Conservation (phyloP, 1,140 invertebrate genomes). For the Pogonomyrmex barbatus region DNA sequence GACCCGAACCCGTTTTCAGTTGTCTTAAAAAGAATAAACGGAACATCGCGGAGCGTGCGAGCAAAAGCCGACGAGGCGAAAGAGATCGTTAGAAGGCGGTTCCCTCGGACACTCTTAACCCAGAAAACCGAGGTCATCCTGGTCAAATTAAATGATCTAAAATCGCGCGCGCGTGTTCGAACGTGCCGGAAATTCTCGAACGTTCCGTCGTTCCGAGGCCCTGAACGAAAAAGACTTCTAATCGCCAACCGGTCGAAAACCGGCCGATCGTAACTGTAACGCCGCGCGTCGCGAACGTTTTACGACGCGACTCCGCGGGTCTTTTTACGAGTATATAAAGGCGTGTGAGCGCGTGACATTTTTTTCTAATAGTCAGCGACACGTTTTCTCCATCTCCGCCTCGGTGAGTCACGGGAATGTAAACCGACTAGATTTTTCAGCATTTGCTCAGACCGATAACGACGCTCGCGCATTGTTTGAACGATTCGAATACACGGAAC, state of each 20-base stretch:
- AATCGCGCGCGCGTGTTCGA: conserved; percentile 16
- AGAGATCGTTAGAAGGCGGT: conserved; percentile 30
- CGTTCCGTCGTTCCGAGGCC: background rate
- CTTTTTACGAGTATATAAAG: conserved; percentile 47
- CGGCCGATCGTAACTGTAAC: conserved; percentile 44
- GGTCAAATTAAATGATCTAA: conserved; percentile 47
- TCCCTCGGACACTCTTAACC: conserved; percentile 54
- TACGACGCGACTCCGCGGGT: conserved; percentile 9
- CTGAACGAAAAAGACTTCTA: background rate
- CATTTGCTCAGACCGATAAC: conserved; percentile 71
- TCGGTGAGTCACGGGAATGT: conserved; percentile 67
- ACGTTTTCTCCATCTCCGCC: conserved; percentile 64
- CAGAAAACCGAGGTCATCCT: conserved; percentile 52
- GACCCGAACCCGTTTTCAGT: conserved; percentile 46
- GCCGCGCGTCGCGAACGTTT: conserved; percentile 34
- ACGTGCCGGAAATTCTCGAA: background rate
- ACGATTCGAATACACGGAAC: conserved; percentile 54
- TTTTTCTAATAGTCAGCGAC: conserved; percentile 52
- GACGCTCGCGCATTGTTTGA: conserved; percentile 60
- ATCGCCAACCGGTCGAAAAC: background rate
- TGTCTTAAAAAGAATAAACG: conserved; percentile 49
- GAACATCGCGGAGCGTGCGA: background rate
- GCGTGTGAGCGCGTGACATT: conserved; percentile 39
- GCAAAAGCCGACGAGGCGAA: conserved; percentile 36
- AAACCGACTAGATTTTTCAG: conserved; percentile 62